Percentiles rank a stretch among this genome's conserved stretches.
These are phyloP conservation scores for Myanophis thanlyinensis DNA, from an alignment of 2,113 vertebrate genomes.

Conservation along the genomic window DNA sequence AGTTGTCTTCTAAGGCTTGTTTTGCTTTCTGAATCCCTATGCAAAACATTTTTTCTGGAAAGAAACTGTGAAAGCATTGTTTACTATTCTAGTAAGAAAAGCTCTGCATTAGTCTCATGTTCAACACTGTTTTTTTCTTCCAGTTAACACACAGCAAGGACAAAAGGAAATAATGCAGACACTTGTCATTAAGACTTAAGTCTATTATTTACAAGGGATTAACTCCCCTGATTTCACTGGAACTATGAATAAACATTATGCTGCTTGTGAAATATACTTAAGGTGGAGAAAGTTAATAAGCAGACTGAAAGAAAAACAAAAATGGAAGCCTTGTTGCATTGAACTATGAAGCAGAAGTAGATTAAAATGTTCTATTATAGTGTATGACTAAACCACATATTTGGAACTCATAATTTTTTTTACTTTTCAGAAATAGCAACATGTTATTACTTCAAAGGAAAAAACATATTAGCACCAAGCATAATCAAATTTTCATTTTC, in stretches of 20 bases:
- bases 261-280: neutral
- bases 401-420: neutral
- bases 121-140: rapidly evolving
- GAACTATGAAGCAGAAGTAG: neutral
- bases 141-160: neutral
- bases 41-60: neutral
- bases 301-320: rapidly evolving
- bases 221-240: neutral
- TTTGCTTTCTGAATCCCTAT: neutral
- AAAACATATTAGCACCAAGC: neutral
- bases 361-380: neutral
- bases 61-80: neutral
- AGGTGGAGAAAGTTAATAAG: neutral
- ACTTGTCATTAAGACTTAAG: neutral
- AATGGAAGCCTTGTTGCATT: neutral
- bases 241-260: neutral
- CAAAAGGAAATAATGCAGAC: neutral
- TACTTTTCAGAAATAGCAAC: neutral
- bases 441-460: neutral
- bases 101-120: neutral
- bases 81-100: neutral
- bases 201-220: neutral
- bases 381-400: neutral
- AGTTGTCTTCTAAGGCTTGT: neutral
- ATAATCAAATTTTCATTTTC: neutral